A percentile compares a stretch with the other conserved stretches of the same genome.
phyloP scores from a whole-genome alignment of 2,888 invertebrate genomes.

The Nowickia ferox region DNA sequence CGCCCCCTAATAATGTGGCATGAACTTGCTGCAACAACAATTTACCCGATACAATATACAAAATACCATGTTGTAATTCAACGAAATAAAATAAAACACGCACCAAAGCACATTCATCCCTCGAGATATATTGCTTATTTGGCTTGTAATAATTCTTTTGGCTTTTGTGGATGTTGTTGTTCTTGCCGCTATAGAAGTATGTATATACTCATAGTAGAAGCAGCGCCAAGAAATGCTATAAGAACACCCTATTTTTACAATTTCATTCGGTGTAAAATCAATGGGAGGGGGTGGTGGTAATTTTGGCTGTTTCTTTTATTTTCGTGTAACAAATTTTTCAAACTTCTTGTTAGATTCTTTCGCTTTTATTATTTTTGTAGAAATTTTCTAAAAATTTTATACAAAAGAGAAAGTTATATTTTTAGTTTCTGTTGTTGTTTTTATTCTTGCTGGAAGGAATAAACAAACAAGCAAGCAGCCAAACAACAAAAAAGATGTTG shows the following conservation, averaged over 20 bases:
- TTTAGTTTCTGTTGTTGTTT: slow-evolving; percentile 47
- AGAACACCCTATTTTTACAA: slow-evolving; percentile 63
- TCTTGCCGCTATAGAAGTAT: slow-evolving; percentile 20
- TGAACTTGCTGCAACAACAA: slow-evolving; percentile 65
- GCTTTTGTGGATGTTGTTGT: slow-evolving; percentile 32
- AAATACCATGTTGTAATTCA: slow-evolving; percentile 77
- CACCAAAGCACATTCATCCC: slow-evolving; percentile 83
- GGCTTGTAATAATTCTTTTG: slow-evolving; percentile 81
- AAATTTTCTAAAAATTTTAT: slow-evolving; percentile 73
- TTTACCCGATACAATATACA: slow-evolving; percentile 58
- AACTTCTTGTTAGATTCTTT: slow-evolving; percentile 53
- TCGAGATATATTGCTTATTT: slow-evolving; percentile 83
- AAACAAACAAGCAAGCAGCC: slow-evolving; percentile 41
- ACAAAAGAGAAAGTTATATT: slow-evolving; percentile 79
- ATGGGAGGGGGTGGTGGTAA: slow-evolving; percentile 45
- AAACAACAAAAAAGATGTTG: slow-evolving; percentile 68
- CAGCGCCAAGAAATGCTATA: slow-evolving; percentile 46
- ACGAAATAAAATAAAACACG: slow-evolving; percentile 83
- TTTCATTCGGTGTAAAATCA: slow-evolving; percentile 21
- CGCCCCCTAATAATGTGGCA: slow-evolving; percentile 74
- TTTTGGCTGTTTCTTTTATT: slow-evolving; percentile 14
- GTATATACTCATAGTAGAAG: slow-evolving; percentile 5
- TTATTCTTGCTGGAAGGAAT: slow-evolving; percentile 39
- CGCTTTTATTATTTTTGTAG: slow-evolving; percentile 38
- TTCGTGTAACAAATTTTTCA: slow-evolving; percentile 66